A percentile compares a stretch with the other conserved stretches of the same genome.
These are phyloP conservation scores for Regulus satrapa DNA, from an alignment of 2,113 vertebrate species.

Conservation along the genomic window DNA sequence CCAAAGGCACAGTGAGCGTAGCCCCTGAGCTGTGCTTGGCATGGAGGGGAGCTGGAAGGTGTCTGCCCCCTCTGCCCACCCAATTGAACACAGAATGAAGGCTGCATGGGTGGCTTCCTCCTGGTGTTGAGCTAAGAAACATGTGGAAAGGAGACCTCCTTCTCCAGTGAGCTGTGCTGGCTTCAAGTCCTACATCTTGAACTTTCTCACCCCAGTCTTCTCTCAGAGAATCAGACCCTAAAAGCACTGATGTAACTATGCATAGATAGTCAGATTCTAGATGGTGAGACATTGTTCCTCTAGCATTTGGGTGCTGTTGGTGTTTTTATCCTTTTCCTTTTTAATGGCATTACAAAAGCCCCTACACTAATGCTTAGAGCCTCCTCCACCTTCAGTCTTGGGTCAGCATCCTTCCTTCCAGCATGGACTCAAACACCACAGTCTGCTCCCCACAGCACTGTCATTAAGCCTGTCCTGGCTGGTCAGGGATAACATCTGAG, in stretches of 20 bases:
- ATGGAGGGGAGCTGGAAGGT: background rate
- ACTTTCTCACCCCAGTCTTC: background rate
- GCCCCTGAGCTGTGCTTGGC: background rate
- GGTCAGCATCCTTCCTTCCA: background rate
- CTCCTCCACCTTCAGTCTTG: background rate
- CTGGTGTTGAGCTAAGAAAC: background rate
- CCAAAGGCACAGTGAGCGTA: accelerated
- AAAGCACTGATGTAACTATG: background rate
- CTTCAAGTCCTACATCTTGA: background rate
- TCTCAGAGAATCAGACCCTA: background rate
- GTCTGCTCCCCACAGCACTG: background rate
- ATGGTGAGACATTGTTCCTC: background rate
- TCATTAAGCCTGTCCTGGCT: background rate
- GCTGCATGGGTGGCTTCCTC: background rate
- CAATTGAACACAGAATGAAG: background rate
- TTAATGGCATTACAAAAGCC: background rate
- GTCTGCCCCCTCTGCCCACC: background rate
- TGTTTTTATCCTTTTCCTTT: background rate
- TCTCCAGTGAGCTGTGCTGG: background rate
- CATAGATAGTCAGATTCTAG: background rate
- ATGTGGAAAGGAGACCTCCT: background rate
- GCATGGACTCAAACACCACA: background rate
- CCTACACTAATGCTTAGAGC: background rate
- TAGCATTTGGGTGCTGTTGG: background rate
- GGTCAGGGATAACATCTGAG: background rate